Evolutionary conservation across 2,113 vertebrate species (phyloP).

Genomic region (Catagonus wagneri): DNA sequence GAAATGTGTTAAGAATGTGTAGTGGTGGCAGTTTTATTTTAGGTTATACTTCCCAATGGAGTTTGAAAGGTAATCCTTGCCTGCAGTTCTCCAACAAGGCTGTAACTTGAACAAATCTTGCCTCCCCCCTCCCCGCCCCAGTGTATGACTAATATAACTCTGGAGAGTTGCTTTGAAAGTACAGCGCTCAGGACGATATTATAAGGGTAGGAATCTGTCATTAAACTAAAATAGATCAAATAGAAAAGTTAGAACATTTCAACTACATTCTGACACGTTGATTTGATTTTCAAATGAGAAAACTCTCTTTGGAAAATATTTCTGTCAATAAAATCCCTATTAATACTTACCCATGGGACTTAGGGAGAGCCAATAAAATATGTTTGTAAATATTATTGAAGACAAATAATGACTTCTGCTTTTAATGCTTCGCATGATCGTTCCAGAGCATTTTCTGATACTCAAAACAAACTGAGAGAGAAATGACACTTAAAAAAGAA

Average conservation of each 20-base stretch:
- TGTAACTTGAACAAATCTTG: background rate
- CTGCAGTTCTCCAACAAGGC: background rate
- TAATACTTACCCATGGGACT: background rate
- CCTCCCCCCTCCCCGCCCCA: background rate
- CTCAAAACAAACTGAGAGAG: background rate
- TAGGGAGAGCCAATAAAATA: slow-evolving; percentile 6
- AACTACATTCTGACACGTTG: background rate
- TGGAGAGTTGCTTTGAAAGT: background rate
- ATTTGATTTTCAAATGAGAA: slow-evolving; percentile 55
- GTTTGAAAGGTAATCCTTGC: background rate
- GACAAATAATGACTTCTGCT: slow-evolving; percentile 14
- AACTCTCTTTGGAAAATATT: slow-evolving; percentile 44
- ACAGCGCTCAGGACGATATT: background rate
- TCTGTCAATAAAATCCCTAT: slow-evolving; percentile 16
- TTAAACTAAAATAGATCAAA: background rate
- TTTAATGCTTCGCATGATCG: background rate
- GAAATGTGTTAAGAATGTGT: background rate
- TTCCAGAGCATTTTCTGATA: background rate
- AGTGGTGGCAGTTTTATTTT: background rate
- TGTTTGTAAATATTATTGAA: slow-evolving; percentile 55
- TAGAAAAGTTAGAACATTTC: background rate
- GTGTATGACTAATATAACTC: background rate
- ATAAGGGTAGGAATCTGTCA: background rate
- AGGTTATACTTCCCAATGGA: background rate
- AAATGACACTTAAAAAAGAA: background rate